phyloP scores from a whole-genome alignment of 1,140 invertebrate species.

The Drosophila repletoides region DNA sequence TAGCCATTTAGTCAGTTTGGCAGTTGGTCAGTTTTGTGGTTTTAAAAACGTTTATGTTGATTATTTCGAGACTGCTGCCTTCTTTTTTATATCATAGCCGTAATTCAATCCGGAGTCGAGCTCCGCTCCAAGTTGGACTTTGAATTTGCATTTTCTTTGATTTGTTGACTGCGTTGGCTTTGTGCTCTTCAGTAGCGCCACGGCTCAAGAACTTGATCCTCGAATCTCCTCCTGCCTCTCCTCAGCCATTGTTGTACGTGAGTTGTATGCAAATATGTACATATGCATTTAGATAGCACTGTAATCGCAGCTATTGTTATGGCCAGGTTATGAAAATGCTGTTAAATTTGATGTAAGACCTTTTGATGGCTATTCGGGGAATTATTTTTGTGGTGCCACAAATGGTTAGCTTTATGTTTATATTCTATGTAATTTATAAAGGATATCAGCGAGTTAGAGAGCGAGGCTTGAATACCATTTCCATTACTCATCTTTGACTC shows the following conservation, averaged over 20 bases:
- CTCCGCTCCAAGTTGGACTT: conserved; percentile 5
- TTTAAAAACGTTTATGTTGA: conserved; percentile 51
- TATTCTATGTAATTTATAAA: background rate
- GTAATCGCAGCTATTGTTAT: conserved; percentile 14
- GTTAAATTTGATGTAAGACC: conserved; percentile 36
- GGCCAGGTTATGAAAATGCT: conserved; percentile 20
- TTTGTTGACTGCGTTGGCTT: conserved; percentile 34
- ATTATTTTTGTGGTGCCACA: conserved; percentile 8
- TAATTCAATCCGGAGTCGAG: conserved; percentile 26
- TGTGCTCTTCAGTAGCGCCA: conserved; percentile 17
- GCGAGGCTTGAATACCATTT: background rate
- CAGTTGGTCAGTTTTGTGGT: conserved; percentile 34
- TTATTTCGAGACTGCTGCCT: conserved; percentile 34
- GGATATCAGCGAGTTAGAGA: background rate
- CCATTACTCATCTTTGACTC: conserved; percentile 16
- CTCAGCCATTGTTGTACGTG: conserved; percentile 13
- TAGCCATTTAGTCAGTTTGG: conserved; percentile 22
- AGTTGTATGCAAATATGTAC: conserved; percentile 18
- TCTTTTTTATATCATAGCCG: conserved; percentile 14
- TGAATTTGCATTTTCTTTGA: conserved; percentile 32
- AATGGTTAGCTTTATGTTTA: conserved; percentile 8
- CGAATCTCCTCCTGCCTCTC: background rate
- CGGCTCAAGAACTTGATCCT: background rate
- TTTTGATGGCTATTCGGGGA: background rate
- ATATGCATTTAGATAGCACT: background rate